Conservation (phyloP, 2,888 invertebrate genomes). For the Cylloceria caligata region DNA sequence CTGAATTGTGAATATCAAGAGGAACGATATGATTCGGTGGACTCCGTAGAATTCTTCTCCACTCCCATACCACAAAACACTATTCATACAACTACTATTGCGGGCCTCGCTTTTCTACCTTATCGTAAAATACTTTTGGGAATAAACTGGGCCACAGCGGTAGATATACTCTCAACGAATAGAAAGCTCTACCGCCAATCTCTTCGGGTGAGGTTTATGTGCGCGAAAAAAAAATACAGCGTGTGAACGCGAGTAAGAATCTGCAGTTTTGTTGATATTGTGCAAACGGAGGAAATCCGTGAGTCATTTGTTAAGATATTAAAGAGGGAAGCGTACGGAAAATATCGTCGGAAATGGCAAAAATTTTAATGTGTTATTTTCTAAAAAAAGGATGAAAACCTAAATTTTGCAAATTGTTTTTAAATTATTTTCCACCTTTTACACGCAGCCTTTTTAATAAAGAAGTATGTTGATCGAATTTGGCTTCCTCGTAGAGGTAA, state of each 20-base stretch:
- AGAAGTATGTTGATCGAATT: no score
- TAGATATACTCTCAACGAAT: slow-evolving; percentile 19
- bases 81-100: slow-evolving; percentile 45
- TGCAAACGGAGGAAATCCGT: not conserved
- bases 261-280: slow-evolving; percentile 12
- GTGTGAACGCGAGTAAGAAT: not conserved
- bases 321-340: not conserved
- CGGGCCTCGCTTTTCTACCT: slow-evolving; percentile 54
- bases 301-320: not conserved
- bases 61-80: slow-evolving; percentile 50
- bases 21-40: slow-evolving; percentile 57
- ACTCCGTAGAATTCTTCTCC: slow-evolving; percentile 46
- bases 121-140: slow-evolving; percentile 66
- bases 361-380: not conserved
- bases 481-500: no score
- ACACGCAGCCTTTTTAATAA: no score
- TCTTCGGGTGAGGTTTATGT: slow-evolving; percentile 26
- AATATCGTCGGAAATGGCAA: not conserved
- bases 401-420: no score
- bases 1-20: slow-evolving; percentile 51
- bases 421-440: no score
- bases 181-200: slow-evolving; percentile 20
- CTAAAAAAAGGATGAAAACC: no score
- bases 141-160: slow-evolving; percentile 50
- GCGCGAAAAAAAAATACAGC: slow-evolving; percentile 3